Evolutionary conservation across 2,888 invertebrate genomes (phyloP), one percentile per base, ranked within the genome.

Genomic region (Mactromeris polynyma): DNA sequence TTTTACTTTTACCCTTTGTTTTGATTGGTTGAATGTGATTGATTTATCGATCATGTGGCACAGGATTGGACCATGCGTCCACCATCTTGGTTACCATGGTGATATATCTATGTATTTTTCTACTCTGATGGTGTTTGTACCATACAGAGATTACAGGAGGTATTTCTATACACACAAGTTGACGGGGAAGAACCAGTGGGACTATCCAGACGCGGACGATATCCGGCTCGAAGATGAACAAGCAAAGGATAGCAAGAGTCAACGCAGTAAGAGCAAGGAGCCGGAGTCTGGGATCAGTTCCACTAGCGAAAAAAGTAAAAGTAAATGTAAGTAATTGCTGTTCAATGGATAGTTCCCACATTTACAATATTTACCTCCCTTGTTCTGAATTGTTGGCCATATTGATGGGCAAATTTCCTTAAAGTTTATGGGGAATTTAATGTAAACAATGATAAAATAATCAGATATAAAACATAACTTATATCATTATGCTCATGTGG

Each of bases 131-230:
- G 87, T 85, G 83, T 87, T 93, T 92, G 89, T 73, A 88, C 93
- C 93, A 89, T 89, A 96, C 97, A 98, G 98, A 97, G 97, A 97
- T 94, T 97, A 97, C 97, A 98, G 97, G 97, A 97, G 98, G 93
- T 98, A 98, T 97, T 98, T 97, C 97, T 98, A 98, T 97, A 97
- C 97, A 95, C 97, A 98, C 96, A 96, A 97, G 90, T 95, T 96
- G 90, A 97, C 97, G 40, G 97, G 97, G 54, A 97, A 97, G 91
- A 97, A 97, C 81, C 98, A 97, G 95, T 98, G 98, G 98, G 97
- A 97, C 93, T 98, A 96, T 89, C 96, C 96, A 0, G 94, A 95
- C 81, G 92, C 86, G 14, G 91, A 90, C 36, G 91, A 91, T 38
- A 90, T 89, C 78, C 81, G 83, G 51, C 42, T 26, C 0, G 89